Conservation (phyloP, 1,140 invertebrate species). For the Oncopeltus fasciatus region DNA sequence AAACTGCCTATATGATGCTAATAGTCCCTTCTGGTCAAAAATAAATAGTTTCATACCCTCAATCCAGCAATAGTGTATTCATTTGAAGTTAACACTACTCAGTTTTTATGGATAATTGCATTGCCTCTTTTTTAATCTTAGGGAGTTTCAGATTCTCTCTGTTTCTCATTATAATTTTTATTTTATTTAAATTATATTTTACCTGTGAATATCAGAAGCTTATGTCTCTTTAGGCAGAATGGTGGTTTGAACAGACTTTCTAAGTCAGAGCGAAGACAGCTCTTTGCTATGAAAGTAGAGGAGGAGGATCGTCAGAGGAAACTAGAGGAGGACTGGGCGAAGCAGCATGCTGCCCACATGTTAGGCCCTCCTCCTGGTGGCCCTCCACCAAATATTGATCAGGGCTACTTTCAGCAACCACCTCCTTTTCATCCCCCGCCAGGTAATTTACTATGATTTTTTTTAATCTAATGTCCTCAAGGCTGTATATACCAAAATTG, state of each 20-base stretch:
- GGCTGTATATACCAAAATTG: too few species aligned
- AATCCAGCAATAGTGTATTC: too few species aligned
- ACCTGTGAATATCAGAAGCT: background rate
- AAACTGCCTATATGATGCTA: too few species aligned
- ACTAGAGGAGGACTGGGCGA: constrained; percentile 44
- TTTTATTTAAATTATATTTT: too few species aligned
- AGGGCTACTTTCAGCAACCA: background rate
- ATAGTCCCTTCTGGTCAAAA: too few species aligned
- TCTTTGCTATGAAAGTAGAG: constrained; percentile 56
- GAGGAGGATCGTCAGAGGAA: constrained; percentile 36
- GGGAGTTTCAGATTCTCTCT: too few species aligned
- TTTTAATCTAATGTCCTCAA: background rate
- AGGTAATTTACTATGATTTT: background rate
- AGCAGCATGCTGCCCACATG: constrained; percentile 43
- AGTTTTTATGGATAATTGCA: too few species aligned
- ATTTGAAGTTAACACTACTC: too few species aligned
- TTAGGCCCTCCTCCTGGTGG: background rate
- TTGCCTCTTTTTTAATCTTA: too few species aligned
- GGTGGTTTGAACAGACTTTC: constrained; percentile 30
- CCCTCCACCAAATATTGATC: background rate
- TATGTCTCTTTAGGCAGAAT: background rate
- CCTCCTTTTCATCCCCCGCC: constrained; percentile 2
- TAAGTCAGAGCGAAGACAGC: constrained; percentile 54
- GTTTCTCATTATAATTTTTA: too few species aligned
- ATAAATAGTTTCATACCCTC: too few species aligned